A percentile compares a stretch with the other conserved stretches of the same genome.
phyloP scores from a whole-genome alignment of 2,888 invertebrate genomes.

The Vesta saturnalis region DNA sequence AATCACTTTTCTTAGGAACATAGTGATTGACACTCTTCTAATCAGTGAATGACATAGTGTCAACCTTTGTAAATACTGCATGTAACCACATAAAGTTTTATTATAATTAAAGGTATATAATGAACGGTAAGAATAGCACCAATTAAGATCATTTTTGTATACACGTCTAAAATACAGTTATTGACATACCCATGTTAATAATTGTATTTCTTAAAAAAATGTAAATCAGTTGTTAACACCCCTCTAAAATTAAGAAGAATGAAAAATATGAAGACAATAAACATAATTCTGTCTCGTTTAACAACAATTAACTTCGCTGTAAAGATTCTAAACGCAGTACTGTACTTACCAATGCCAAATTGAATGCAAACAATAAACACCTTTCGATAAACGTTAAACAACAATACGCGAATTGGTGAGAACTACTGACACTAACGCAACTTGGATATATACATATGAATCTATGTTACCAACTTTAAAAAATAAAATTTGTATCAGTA shows the following conservation, averaged over 20 bases:
- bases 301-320: neutral
- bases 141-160: neutral
- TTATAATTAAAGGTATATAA: neutral
- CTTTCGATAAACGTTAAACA: neutral
- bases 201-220: neutral
- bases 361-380: neutral
- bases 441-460: neutral
- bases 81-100: no score
- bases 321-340: no score
- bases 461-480: neutral
- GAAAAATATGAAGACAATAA: neutral
- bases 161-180: neutral
- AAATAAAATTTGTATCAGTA: no score
- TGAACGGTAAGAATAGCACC: neutral
- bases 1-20: no score
- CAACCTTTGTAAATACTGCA: no score
- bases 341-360: no score
- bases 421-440: no score
- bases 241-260: neutral
- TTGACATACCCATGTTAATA: neutral
- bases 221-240: neutral
- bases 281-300: neutral
- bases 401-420: neutral
- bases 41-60: neutral
- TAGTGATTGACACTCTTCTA: neutral